Evolutionary conservation across 2,113 vertebrate species (phyloP), one percentile per base, ranked within the genome.

Genomic region (Crotalus tigris): DNA sequence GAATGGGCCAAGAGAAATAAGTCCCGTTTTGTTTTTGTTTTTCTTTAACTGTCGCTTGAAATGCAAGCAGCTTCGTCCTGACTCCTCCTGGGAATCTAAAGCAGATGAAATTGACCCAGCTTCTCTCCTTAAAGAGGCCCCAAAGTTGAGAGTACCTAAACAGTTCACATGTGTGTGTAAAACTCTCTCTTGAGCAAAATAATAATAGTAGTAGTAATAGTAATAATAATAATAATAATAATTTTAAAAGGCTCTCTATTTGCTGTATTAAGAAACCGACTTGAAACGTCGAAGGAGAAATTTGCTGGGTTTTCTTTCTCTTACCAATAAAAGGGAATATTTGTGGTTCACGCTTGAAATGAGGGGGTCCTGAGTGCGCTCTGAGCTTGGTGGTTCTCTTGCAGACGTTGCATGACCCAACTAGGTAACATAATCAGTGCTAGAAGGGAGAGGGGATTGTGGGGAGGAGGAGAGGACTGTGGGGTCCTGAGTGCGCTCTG

Each of bases 1-100:
- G 96, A 93, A n/a, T 92, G 96, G 92, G 91, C 93, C 90, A 93
- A 94, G 96, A 92, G 95, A 96, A 97, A 96, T 96, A 93, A 91
- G 57, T 95, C 96, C 93, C 91, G 90, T 93, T 95, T 95, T 96
- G 95, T 96, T 33, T 81, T 81, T 81, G 4, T 44, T 81, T 51
- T 81, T 21, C 75, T 81, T 81, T 95, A 96, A 96, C 24, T 15
- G 92, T 92, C 96, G 96, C 94, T 91, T 94, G 95, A 95, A 94
- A 94, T 95, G 95, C 94, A 94, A 91, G 95, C 94, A 93, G 94
- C 92, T 88, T 91, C 94, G 92, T 93, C 90, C 92, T 95, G 93
- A 92, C 93, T 95, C 93, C 95, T 96, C 95, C 94, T 44, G 93
- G 91, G 95, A 95, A 94, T 95, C 93, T 94, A 93, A 95, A 94